phyloP scores from a whole-genome alignment of 1,140 invertebrate species.

The Penaeus indicus region DNA sequence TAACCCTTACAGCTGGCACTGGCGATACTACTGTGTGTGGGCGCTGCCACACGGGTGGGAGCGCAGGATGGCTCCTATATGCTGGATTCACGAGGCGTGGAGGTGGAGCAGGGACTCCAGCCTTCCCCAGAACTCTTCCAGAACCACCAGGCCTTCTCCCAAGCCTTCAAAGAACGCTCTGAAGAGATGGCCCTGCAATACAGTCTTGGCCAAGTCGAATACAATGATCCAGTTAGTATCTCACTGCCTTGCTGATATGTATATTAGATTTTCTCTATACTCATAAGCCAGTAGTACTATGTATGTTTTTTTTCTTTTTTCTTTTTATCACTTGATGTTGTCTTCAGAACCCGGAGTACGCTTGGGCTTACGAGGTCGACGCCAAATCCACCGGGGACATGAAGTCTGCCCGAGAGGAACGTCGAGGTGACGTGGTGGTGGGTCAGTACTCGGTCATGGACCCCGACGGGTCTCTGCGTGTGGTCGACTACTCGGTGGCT shows the following conservation, averaged over 20 bases:
- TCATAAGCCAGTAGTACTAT: too few relatives aligned
- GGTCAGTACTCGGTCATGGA: slow-evolving; percentile 34
- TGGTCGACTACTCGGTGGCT: slow-evolving; percentile 26
- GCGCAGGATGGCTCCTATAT: too few relatives aligned
- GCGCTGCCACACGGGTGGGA: too few relatives aligned
- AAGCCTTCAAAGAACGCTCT: too few relatives aligned
- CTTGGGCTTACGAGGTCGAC: slow-evolving; percentile 40
- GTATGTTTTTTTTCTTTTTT: not conserved
- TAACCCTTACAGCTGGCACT: too few relatives aligned
- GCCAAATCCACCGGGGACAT: slow-evolving; percentile 28
- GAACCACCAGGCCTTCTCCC: too few relatives aligned
- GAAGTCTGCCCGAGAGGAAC: slow-evolving; percentile 43
- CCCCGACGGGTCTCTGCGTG: not conserved
- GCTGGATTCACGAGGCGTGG: too few relatives aligned
- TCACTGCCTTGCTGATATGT: not conserved
- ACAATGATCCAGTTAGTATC: slow-evolving; percentile 34
- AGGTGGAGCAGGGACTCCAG: too few relatives aligned
- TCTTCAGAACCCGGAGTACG: slow-evolving; percentile 25
- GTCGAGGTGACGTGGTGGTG: slow-evolving; percentile 45
- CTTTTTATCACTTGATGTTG: not conserved
- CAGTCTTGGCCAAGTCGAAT: not conserved
- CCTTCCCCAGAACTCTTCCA: too few relatives aligned
- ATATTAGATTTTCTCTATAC: too few relatives aligned
- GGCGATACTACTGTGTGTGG: too few relatives aligned
- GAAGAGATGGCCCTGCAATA: too few relatives aligned